These are phyloP conservation scores for Donacobius atricapilla DNA, from an alignment of 2,113 vertebrate species.

Conservation along the genomic window DNA sequence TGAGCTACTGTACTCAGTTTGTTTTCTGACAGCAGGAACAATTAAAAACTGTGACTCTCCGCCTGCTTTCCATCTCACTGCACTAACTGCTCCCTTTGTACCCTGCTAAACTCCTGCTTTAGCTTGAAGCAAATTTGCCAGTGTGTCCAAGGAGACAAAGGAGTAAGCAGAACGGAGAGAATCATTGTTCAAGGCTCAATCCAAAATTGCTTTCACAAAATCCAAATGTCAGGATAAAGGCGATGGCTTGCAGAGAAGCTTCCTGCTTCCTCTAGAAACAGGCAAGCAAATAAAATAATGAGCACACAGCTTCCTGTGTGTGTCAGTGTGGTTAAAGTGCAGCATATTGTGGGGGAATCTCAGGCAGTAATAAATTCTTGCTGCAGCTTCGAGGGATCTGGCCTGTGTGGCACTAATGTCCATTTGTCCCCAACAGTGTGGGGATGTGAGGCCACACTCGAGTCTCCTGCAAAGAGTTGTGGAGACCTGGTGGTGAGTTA, in stretches of 20 bases:
- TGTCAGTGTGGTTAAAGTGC: neutral
- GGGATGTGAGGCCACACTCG: neutral
- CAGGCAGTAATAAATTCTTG: neutral
- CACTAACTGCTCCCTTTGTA: neutral
- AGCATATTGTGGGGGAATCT: neutral
- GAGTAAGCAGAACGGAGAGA: neutral
- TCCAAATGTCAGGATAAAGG: neutral
- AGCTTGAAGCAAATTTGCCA: neutral
- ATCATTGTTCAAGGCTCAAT: neutral
- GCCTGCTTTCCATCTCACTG: neutral
- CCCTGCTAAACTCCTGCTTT: neutral
- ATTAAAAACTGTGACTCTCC: neutral
- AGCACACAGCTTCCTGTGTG: neutral
- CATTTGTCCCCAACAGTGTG: neutral
- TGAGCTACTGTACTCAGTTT: neutral
- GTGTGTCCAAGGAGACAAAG: slow-evolving; percentile 18
- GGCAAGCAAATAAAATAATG: neutral
- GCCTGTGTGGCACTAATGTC: neutral
- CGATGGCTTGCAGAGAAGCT: neutral
- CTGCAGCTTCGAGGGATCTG: neutral
- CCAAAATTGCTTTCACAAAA: slow-evolving; percentile 1
- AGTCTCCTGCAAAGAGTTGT: neutral
- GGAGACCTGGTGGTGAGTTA: neutral
- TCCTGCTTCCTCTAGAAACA: neutral
- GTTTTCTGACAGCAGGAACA: slow-evolving; percentile 24